A percentile compares a stretch with the other conserved stretches of the same genome.
Conservation (phyloP, 2,113 vertebrate genomes). For the Copsychus sechellarum region DNA sequence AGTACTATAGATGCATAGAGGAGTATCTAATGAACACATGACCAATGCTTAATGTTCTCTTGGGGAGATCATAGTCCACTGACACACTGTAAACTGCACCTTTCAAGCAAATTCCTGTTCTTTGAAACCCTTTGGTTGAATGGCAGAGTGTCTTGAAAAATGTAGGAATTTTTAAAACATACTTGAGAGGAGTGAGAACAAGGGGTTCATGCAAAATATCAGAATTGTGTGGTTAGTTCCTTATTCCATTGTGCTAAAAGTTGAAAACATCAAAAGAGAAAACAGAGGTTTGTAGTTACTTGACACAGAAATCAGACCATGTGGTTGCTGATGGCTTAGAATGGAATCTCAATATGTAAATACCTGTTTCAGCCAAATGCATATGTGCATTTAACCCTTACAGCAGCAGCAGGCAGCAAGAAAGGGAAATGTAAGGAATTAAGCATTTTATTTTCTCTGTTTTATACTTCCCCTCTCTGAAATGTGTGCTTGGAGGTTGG, state of each 20-base stretch:
- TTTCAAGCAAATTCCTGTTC: neutral
- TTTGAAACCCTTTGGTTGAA: neutral
- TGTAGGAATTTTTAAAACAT: neutral
- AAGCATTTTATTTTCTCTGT: neutral
- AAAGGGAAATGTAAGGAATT: neutral
- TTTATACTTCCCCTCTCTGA: neutral
- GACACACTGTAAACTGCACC: neutral
- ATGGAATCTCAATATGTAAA: neutral
- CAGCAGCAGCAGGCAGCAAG: neutral
- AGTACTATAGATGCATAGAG: accelerated
- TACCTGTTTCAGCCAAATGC: neutral
- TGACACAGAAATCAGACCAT: neutral
- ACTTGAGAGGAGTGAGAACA: neutral
- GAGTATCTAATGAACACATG: neutral
- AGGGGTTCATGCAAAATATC: neutral
- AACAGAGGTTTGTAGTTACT: neutral
- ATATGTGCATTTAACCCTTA: neutral
- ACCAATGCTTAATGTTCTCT: neutral
- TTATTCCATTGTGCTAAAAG: neutral
- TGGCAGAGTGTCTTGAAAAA: neutral
- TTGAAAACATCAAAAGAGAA: neutral
- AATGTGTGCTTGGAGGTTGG: neutral
- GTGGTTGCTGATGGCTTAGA: neutral
- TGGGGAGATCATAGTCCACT: neutral
- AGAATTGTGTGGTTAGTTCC: neutral